Conservation (phyloP, 2,888 invertebrate species). For the Orthosia gothica region DNA sequence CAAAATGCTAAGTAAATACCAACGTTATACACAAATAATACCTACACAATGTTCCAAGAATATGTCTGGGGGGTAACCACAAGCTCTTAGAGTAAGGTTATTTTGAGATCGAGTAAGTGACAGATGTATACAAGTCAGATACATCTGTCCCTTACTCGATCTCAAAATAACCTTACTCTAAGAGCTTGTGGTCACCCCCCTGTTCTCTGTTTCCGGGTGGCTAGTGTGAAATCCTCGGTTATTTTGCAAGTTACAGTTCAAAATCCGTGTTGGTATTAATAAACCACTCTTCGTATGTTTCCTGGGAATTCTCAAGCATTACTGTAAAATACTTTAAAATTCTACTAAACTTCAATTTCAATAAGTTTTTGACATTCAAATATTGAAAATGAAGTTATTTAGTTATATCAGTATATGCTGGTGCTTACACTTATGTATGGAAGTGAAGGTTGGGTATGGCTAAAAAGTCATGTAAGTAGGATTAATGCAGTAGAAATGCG, state of each 20-base stretch:
- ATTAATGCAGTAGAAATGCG: too few relatives aligned
- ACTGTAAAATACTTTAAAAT: neutral
- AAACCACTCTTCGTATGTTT: neutral
- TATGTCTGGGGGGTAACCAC: too few relatives aligned
- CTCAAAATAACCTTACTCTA: too few relatives aligned
- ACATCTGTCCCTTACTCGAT: too few relatives aligned
- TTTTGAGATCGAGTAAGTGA: too few relatives aligned
- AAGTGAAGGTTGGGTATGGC: too few relatives aligned
- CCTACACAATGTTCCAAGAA: constrained; percentile 8
- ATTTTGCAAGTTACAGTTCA: constrained; percentile 13
- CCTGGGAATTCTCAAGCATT: neutral
- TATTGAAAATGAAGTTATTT: neutral
- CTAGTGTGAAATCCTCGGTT: constrained; percentile 1
- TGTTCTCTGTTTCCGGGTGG: constrained; percentile 43
- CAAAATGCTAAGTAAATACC: constrained; percentile 42
- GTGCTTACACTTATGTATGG: too few relatives aligned
- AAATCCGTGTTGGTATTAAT: neutral
- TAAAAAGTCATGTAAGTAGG: too few relatives aligned
- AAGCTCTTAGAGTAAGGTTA: too few relatives aligned
- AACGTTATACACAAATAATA: constrained; percentile 7
- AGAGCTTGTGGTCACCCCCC: too few relatives aligned
- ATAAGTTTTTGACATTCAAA: neutral
- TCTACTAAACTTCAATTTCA: neutral
- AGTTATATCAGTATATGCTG: neutral
- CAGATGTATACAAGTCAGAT: too few relatives aligned